These are phyloP conservation scores for Propithecus deckenii DNA, from an alignment of 2,797 vertebrate genomes.

Conservation along the genomic window DNA sequence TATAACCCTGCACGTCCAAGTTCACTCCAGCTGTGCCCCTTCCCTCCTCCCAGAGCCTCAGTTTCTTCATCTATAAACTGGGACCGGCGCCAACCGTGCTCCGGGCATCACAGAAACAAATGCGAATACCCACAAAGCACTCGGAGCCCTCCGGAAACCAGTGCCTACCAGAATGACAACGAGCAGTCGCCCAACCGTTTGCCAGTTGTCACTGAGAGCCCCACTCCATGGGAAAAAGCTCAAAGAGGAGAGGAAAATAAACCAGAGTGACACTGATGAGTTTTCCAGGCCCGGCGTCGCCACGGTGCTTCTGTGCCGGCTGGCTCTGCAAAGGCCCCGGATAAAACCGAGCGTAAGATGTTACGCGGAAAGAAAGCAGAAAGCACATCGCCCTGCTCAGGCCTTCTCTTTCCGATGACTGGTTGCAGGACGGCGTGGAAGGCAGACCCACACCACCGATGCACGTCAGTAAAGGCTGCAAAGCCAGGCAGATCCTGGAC, in stretches of 20 bases:
- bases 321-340: neutral
- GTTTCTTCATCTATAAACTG: neutral
- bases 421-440: neutral
- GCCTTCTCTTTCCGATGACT: neutral
- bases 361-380: accelerated
- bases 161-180: constrained; percentile 49
- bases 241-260: neutral
- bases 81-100: constrained; percentile 1
- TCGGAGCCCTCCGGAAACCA: neutral
- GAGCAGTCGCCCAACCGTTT: neutral
- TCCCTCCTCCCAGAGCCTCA: neutral
- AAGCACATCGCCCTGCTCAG: accelerated
- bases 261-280: neutral
- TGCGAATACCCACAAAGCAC: neutral
- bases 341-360: neutral
- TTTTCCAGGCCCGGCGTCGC: accelerated
- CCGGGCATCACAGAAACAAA: neutral
- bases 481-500: neutral
- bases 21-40: neutral
- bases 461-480: neutral
- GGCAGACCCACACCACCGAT: accelerated
- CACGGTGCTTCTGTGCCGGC: accelerated
- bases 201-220: constrained; percentile 63
- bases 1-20: neutral
- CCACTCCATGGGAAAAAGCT: constrained; percentile 43